Conservation (phyloP, 23 tunicate genomes). For the Clavelina lepadiformis region DNA sequence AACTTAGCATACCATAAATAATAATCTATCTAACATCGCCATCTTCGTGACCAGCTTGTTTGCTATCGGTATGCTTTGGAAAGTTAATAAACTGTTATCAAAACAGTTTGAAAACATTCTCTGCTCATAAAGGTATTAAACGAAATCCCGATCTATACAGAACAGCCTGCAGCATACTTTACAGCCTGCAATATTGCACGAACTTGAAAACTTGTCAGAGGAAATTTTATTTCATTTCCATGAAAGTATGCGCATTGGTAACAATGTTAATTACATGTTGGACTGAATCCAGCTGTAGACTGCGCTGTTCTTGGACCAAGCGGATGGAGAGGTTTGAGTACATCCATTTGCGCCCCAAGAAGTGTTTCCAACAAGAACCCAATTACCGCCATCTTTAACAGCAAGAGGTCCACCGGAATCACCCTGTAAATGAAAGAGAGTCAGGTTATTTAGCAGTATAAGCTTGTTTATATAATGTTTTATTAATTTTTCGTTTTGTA, state of each 20-base stretch:
- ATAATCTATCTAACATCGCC: no score
- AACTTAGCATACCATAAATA: no score
- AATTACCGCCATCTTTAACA: slow-evolving; percentile 40
- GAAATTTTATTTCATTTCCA: background rate
- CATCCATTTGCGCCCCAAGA: slow-evolving; percentile 77
- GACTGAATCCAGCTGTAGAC: slow-evolving; percentile 41
- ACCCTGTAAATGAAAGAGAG: slow-evolving; percentile 34
- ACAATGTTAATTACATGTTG: slow-evolving; percentile 12
- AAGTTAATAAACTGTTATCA: no score
- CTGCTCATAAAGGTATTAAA: no score
- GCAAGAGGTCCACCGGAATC: slow-evolving; percentile 95
- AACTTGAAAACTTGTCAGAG: slow-evolving; percentile 2
- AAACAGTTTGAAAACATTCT: no score
- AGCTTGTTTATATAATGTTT: background rate
- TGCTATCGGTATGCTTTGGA: no score
- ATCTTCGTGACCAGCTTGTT: no score
- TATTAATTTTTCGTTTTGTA: no score
- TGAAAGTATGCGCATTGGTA: background rate
- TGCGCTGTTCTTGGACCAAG: slow-evolving; percentile 51
- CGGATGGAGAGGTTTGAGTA: slow-evolving; percentile 40
- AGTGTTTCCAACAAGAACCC: slow-evolving; percentile 63
- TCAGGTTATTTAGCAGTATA: background rate
- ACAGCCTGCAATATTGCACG: background rate
- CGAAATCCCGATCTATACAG: no score
- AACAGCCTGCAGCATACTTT: no score